Conservation (phyloP, 2,888 invertebrate species). For the Erebia epiphron region DNA sequence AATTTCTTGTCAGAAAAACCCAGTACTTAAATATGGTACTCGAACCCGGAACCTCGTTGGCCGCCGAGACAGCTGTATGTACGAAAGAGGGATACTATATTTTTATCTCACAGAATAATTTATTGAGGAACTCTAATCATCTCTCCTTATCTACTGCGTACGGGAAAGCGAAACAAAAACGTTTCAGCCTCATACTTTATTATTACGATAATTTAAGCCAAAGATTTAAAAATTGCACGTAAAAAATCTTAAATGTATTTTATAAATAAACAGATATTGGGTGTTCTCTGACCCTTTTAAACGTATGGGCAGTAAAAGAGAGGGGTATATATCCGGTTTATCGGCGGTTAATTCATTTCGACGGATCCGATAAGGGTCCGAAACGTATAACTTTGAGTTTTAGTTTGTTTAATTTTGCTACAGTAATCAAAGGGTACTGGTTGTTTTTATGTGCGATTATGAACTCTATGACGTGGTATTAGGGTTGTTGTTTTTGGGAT, state of each 20-base stretch:
- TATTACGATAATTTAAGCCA: constrained; percentile 30
- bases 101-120: too few species aligned
- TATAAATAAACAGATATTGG: constrained; percentile 24
- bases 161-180: constrained; percentile 27
- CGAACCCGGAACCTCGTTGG: too few species aligned
- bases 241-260: constrained; percentile 21
- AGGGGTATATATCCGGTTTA: constrained; percentile 36
- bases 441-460: constrained; percentile 39
- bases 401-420: constrained; percentile 48
- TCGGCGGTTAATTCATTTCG: constrained; percentile 47
- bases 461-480: constrained; percentile 42
- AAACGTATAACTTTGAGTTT: constrained; percentile 45
- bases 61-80: too few species aligned
- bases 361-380: constrained; percentile 44
- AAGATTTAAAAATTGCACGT: constrained; percentile 23
- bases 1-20: too few species aligned
- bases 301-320: constrained; percentile 25
- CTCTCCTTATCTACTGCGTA: constrained; percentile 7
- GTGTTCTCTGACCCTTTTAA: constrained; percentile 21
- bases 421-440: constrained; percentile 42
- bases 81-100: too few species aligned
- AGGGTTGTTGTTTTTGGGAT: constrained; percentile 38
- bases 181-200: constrained; percentile 27
- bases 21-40: too few species aligned
- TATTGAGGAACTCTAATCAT: constrained; percentile 8